phyloP scores from a whole-genome alignment of 2,113 vertebrate genomes.

The Prionailurus bengalensis region DNA sequence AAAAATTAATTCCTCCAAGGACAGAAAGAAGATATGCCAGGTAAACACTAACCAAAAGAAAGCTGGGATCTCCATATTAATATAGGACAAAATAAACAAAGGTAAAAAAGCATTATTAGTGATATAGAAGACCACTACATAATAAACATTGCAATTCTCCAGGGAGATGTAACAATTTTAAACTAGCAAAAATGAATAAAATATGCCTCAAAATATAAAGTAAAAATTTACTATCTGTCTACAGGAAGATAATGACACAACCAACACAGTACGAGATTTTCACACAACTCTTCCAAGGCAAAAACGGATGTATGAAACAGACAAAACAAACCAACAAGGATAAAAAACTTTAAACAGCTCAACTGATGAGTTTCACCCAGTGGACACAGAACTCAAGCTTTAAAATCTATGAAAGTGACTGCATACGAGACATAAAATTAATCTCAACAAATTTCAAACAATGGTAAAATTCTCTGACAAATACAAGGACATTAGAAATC shows the following conservation, averaged over 20 bases:
- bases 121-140: neutral
- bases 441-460: slow-evolving; percentile 29
- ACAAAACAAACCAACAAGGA: neutral
- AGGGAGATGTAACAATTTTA: neutral
- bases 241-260: neutral
- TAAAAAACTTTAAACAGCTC: neutral
- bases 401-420: slow-evolving; percentile 41
- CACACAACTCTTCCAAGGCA: neutral
- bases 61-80: neutral
- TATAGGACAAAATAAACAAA: neutral
- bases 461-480: slow-evolving; percentile 31
- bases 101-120: neutral
- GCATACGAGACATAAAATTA: neutral
- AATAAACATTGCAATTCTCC: neutral
- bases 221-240: neutral
- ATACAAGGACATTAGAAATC: slow-evolving; percentile 1
- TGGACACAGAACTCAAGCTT: neutral
- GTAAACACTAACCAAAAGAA: slow-evolving; percentile 8
- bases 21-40: neutral
- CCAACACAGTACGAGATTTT: neutral
- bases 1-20: slow-evolving; percentile 26
- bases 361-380: neutral
- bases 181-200: slow-evolving; percentile 1
- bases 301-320: neutral
- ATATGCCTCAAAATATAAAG: slow-evolving; percentile 11